phyloP scores from a whole-genome alignment of 2,113 vertebrate species.

The Dipodomys stephensi region DNA sequence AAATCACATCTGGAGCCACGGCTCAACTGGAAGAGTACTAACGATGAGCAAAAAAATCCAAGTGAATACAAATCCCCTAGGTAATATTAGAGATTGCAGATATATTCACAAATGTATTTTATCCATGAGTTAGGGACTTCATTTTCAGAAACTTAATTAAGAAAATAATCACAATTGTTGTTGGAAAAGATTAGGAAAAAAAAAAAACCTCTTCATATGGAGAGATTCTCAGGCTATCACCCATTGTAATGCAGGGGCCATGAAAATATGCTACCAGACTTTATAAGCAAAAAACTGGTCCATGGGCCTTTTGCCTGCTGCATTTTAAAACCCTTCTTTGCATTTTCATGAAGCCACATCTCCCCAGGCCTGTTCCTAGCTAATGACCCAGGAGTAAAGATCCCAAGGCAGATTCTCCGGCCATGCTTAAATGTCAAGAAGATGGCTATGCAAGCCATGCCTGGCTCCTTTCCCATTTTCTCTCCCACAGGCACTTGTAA shows the following conservation, averaged over 20 bases:
- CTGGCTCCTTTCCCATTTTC: neutral
- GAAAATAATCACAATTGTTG: neutral
- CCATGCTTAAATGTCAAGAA: neutral
- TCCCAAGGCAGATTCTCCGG: neutral
- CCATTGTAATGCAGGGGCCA: too few species aligned
- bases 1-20: too few species aligned
- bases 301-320: neutral
- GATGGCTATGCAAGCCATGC: neutral
- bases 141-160: constrained; percentile 30
- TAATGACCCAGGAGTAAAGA: neutral
- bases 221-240: neutral
- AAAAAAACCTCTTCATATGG: neutral
- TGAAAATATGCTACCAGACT: neutral
- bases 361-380: neutral
- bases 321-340: neutral
- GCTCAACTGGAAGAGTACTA: too few species aligned
- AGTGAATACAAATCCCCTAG: too few species aligned
- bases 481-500: constrained; percentile 8
- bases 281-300: neutral
- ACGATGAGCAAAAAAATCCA: too few species aligned
- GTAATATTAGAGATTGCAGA: neutral
- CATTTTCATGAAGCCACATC: neutral
- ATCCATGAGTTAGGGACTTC: neutral
- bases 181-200: neutral
- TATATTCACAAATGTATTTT: constrained; percentile 33